These are phyloP conservation scores for Diploscapter pachys DNA, from an alignment of 1,140 invertebrate genomes.

Conservation along the genomic window DNA sequence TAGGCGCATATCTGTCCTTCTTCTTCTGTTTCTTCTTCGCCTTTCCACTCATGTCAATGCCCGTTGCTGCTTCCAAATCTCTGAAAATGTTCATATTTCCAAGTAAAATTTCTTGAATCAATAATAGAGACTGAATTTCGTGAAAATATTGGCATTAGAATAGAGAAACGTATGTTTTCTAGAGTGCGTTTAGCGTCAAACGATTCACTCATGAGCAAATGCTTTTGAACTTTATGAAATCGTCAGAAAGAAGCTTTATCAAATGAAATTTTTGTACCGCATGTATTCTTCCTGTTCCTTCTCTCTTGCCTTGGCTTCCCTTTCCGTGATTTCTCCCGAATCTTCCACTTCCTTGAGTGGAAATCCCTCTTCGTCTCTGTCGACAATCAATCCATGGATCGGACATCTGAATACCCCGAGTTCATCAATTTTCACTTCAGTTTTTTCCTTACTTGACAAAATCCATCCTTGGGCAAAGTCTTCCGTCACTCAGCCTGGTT, in stretches of 20 bases:
- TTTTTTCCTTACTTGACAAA: background rate
- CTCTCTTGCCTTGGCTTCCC: too few species aligned
- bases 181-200: too few species aligned
- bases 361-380: slow-evolving; percentile 23
- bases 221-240: too few species aligned
- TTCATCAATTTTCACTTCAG: background rate
- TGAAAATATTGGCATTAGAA: too few species aligned
- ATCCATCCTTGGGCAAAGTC: slow-evolving; percentile 20
- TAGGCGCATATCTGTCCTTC: background rate
- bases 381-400: slow-evolving; percentile 20
- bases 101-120: too few species aligned
- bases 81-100: background rate
- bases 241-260: too few species aligned
- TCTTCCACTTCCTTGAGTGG: background rate
- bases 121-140: too few species aligned
- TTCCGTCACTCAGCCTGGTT: slow-evolving; percentile 16
- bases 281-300: too few species aligned
- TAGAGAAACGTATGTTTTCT: too few species aligned
- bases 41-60: slow-evolving; percentile 16
- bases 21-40: slow-evolving; percentile 10
- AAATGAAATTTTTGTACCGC: too few species aligned
- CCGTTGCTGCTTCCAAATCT: slow-evolving; percentile 11
- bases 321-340: too few species aligned
- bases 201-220: too few species aligned
- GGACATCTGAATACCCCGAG: slow-evolving; percentile 20